Conservation (phyloP, 2,888 invertebrate genomes). For the Heliconius cydno region DNA sequence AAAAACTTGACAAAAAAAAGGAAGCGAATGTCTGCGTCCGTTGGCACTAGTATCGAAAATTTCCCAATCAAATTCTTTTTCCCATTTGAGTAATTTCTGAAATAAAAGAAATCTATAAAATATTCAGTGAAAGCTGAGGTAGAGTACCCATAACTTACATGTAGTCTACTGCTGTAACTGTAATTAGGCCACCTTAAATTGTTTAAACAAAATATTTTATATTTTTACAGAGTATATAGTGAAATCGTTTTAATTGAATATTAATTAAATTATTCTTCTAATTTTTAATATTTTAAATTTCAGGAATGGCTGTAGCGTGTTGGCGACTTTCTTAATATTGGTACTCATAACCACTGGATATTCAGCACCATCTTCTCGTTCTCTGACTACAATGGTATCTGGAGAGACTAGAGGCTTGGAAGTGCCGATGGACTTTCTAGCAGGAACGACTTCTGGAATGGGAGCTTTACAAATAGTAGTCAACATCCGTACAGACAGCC, state of each 20-base stretch:
- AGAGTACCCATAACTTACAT: too few relatives aligned
- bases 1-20: too few relatives aligned
- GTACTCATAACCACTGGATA: conserved; percentile 55
- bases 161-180: too few relatives aligned
- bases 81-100: too few relatives aligned
- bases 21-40: too few relatives aligned
- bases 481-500: conserved; percentile 74
- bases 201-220: too few relatives aligned
- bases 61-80: too few relatives aligned
- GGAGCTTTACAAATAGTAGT: conserved; percentile 74
- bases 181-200: too few relatives aligned
- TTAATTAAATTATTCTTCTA: neutral
- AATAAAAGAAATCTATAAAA: too few relatives aligned
- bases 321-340: conserved; percentile 52
- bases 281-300: conserved; percentile 42
- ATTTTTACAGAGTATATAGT: too few relatives aligned
- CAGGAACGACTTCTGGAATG: conserved; percentile 63
- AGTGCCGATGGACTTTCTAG: conserved; percentile 66
- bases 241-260: neutral
- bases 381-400: conserved; percentile 59
- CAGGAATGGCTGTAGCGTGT: conserved; percentile 62
- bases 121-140: too few relatives aligned
- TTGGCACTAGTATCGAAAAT: too few relatives aligned
- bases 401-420: conserved; percentile 73
- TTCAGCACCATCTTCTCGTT: conserved; percentile 61